Base-by-base conservation (phyloP, 1,140 invertebrate genomes). In the Anoplolepis gracilipes region DNA sequence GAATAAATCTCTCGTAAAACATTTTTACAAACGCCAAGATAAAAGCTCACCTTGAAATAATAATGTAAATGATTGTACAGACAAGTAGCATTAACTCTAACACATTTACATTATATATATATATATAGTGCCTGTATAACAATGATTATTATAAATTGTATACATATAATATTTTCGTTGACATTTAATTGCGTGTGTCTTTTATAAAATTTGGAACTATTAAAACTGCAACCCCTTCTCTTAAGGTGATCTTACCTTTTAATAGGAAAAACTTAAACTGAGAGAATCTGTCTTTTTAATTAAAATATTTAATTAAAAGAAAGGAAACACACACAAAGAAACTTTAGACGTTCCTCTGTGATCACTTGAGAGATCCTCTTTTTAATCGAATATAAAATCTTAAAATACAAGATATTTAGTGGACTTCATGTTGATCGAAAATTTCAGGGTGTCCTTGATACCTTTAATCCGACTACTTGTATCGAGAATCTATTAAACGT, bases 401-500 rank as follows among this genome's bases (percentile, higher is more conserved):
- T 42, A 11, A 25, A 11, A 0, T 6, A 36, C 39, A n/a, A 49
- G 19, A 19, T n/a, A 28, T 81, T 81, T n/a, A 53, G 16, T 70
- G 64, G 22, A 62, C 10, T 19, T 1, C 49, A 1, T 16, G 62
- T 78, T 76, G 85, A 88, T 87, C 64, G 78, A 76, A 77, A 87
- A 88, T 88, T 88, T 75, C 46, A 25, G 85, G 25, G 33, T 55
- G 61, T 62, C 53, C 85, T 49, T 65, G 82, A 25, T 84, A 42
- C 36, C 75, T 61, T 75, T 76, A 87, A 84, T 69, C 69, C 46
- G 61, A 33, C 28, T n/a, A 11, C 6, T 36, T 39, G 30, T 70
- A 88, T 88, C 69, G 62, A 65, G 78, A 87, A 87, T 11, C 85
- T 64, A 87, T 88, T 88, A 88, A 70, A 65, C 62, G 70, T 84